phyloP scores from a whole-genome alignment of 2,888 invertebrate species.

The Diarsia dahlii region DNA sequence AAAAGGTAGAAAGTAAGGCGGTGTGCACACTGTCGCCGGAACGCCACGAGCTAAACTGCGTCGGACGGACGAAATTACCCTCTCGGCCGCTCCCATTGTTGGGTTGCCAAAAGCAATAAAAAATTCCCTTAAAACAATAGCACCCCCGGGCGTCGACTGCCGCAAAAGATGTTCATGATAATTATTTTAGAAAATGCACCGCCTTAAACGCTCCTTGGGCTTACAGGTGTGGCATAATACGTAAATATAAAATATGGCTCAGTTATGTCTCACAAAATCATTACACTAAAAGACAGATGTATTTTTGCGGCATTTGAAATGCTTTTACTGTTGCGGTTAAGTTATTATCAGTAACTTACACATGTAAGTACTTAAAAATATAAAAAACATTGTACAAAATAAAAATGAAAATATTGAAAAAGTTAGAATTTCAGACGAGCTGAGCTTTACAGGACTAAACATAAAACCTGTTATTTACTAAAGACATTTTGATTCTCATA shows the following conservation, averaged over 20 bases:
- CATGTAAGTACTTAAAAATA: neutral
- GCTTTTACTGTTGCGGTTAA: conserved; percentile 8
- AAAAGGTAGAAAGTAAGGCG: conserved; percentile 71
- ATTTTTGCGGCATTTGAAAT: conserved; percentile 45
- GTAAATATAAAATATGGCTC: conserved; percentile 70
- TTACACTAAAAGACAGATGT: conserved; percentile 38
- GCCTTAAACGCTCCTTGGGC: conserved; percentile 86
- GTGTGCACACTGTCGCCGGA: conserved; percentile 75
- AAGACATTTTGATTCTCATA: conserved; percentile 13
- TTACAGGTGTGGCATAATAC: conserved; percentile 85
- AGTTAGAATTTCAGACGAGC: neutral
- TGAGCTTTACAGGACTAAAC: neutral
- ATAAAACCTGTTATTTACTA: conserved; percentile 21
- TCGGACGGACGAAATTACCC: conserved; percentile 83
- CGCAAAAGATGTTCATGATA: conserved; percentile 87
- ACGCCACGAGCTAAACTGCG: conserved; percentile 78
- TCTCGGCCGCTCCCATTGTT: conserved; percentile 86
- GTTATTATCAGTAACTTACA: neutral
- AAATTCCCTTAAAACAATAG: conserved; percentile 89
- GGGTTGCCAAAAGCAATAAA: conserved; percentile 89
- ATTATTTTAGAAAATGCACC: conserved; percentile 87
- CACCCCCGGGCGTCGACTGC: conserved; percentile 86
- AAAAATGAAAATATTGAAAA: neutral
- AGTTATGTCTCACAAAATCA: conserved; percentile 60
- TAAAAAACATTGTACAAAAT: neutral